Base-by-base conservation (phyloP, 1,140 invertebrate genomes). In the Pseudobourletiella spinata region DNA sequence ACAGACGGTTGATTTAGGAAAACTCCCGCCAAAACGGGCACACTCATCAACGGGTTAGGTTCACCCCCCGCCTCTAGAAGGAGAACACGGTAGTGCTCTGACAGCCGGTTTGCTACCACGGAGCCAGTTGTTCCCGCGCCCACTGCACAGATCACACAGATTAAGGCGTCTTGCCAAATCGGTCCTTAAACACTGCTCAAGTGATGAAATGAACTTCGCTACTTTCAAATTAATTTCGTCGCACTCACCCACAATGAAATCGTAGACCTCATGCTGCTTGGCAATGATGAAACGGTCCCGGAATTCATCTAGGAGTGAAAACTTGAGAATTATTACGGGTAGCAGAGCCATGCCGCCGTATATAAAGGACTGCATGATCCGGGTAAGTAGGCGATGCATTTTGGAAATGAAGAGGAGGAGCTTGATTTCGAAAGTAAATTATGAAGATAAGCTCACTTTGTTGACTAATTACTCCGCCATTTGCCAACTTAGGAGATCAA, bases 201-300 rank as follows among this genome's bases (percentile, higher is more conserved):
- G 29, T 42, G n/a, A 6, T 46, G 15, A 59, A 1, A 8, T 28
- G 25, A 50, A 3, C 57, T 39, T 58, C n/a, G 4, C 30, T 61
- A 32, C n/a, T n/a, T n/a, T n/a, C n/a, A n/a, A n/a, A n/a, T 63
- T 30, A 61, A 15, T 11, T 30, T 14, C 14, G 11, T 24, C 24
- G 6, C n/a, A n/a, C 61, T 59, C 43, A 68, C 67, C 67, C 26
- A 69, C 55, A 48, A 69, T 66, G 55, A 69, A 69, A 57, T 69
- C 67, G 43, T 61, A 69, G 8, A 48, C 52, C 35, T 66, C 64
- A 55, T 44, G 35, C 16, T 14, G 57, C n/a, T 28, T 39, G 25
- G 57, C 28, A 24, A 44, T 25, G 28, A 54, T 56, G 24, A 63
- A 50, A 29, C 61, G 35, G 42, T 63, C 61, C 15, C 35, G 30